Base-by-base conservation (phyloP, 2,113 vertebrate species). In the Podiceps cristatus region DNA sequence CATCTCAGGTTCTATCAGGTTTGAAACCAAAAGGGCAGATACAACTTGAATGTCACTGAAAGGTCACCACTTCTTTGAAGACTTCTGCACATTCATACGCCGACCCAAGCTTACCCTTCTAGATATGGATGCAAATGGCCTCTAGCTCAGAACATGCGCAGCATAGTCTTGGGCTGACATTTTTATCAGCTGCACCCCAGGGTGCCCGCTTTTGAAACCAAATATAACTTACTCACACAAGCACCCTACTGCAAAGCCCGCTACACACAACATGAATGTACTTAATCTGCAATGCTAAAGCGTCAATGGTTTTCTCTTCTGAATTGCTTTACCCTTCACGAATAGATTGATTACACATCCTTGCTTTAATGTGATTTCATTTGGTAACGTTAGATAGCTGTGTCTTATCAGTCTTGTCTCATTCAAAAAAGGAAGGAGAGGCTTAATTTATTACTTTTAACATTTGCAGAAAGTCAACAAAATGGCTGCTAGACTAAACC, bases 291-390 rank as follows among this genome's bases (percentile, higher is more conserved):
- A 63, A 60, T 1, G 11, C 80, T 80, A 84, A 55, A 73, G 25
- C 6, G 47, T 27, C 1, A 1, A 33, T 23, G 52, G 40, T 52
- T 94, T 73, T 73, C 59, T 29, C 42, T 73, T 11, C 7, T n/a
- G 44, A 95, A 81, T 62, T 53, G 24, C 42, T 86, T 71, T 62
- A 58, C 37, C 23, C 67, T 83, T 91, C 91, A 83, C 29, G 71
- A 86, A 68, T 29, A 73, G 58, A 83, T 10, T 62, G 72, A 83
- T 68, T 56, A 72, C 22, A 76, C 13, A 28, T 45, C 35, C 29
- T 73, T 82, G n/a, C 50, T 86, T 91, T 88, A 92, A 83, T 44
- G 28, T 0, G 2, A 58, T 37, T 80, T 63, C 56, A 84, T 69
- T 59, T 64, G 67, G 29, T 83, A 94, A 90, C 59, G 3, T 64